Evolutionary conservation across 2,797 vertebrate species (phyloP).

Genomic region (Typhlichthys eigenmanni): DNA sequence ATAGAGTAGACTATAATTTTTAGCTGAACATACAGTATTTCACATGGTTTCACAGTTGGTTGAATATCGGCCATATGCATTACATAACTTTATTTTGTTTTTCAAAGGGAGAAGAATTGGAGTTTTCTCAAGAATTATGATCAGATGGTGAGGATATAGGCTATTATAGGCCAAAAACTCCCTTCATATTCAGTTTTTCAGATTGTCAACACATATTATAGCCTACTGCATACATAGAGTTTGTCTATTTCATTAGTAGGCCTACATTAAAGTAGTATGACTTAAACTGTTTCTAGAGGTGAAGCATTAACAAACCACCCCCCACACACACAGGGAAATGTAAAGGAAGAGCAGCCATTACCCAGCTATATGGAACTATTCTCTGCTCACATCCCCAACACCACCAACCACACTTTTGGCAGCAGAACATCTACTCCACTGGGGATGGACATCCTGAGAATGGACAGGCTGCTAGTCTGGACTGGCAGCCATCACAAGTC

Average conservation of each 20-base stretch:
- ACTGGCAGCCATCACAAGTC: slow-evolving; percentile 58
- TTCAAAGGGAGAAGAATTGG: slow-evolving; percentile 85
- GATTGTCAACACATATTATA: no score
- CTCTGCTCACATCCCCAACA: slow-evolving; percentile 77
- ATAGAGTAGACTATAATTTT: no score
- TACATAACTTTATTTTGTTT: slow-evolving; percentile 22
- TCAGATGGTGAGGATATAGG: slow-evolving; percentile 75
- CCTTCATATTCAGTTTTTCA: neutral
- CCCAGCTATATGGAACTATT: slow-evolving; percentile 69
- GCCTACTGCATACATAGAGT: no score
- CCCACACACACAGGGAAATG: slow-evolving; percentile 65
- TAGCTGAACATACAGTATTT: no score
- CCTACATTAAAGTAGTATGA: no score
- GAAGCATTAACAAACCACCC: no score
- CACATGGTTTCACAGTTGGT: neutral
- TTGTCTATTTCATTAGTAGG: no score
- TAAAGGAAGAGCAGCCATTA: slow-evolving; percentile 65
- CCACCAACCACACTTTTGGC: slow-evolving; percentile 72
- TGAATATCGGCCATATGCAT: neutral
- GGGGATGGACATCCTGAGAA: slow-evolving; percentile 73
- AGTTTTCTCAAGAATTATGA: slow-evolving; percentile 82
- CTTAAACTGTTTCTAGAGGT: no score
- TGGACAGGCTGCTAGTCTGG: slow-evolving; percentile 76
- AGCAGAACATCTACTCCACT: slow-evolving; percentile 78
- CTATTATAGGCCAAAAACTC: neutral